phyloP scores from a whole-genome alignment of 2,888 invertebrate species.

The Epinotia brunnichana region DNA sequence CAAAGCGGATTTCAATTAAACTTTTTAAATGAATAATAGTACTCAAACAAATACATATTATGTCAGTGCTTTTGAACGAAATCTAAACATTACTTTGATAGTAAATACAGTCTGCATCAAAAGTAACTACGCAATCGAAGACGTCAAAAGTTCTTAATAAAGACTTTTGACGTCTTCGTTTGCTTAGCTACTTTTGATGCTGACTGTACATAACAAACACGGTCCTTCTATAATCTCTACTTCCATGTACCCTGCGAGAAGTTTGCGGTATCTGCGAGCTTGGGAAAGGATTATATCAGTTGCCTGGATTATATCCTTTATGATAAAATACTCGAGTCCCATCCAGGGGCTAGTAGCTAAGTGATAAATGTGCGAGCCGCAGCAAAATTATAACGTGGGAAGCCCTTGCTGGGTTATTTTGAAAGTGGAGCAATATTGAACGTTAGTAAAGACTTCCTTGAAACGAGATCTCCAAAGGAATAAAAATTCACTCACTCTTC shows the following conservation, averaged over 20 bases:
- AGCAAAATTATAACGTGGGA: conserved; percentile 27
- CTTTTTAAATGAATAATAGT: no score
- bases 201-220: no score
- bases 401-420: conserved; percentile 14
- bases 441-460: conserved; percentile 19
- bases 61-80: no score
- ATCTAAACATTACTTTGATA: background rate
- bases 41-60: no score
- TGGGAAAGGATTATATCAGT: conserved; percentile 58
- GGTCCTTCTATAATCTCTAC: conserved; percentile 11
- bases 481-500: conserved; percentile 6
- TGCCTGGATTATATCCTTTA: conserved; percentile 68
- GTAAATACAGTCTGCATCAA: background rate
- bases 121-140: no score
- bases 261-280: conserved; percentile 39
- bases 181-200: no score
- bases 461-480: conserved; percentile 12
- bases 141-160: no score
- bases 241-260: conserved; percentile 20
- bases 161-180: no score
- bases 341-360: conserved; percentile 24
- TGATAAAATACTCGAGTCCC: conserved; percentile 63
- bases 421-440: conserved; percentile 21
- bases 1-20: no score
- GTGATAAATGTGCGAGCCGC: conserved; percentile 35